These are phyloP conservation scores for Gryon sp. DNA, from an alignment of 1,140 invertebrate genomes.

Conservation along the genomic window DNA sequence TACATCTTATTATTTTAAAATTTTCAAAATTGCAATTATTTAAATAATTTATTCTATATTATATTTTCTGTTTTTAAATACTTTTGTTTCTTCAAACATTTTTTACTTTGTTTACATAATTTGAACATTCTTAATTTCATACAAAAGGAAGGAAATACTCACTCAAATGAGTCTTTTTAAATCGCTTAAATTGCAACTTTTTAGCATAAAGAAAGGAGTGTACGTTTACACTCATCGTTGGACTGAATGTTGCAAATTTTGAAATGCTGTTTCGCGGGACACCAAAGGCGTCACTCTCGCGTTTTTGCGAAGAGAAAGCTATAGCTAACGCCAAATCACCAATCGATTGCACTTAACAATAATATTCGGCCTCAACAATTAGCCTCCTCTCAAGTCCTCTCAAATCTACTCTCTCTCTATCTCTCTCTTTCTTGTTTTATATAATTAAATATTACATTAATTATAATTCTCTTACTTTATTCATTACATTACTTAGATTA, in stretches of 20 bases:
- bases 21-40: background rate
- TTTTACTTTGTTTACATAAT: too few relatives aligned
- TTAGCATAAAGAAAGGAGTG: slow-evolving; percentile 40
- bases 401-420: background rate
- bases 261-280: background rate
- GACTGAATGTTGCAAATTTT: slow-evolving; percentile 9
- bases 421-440: too few relatives aligned
- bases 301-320: slow-evolving; percentile 1
- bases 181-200: slow-evolving; percentile 60
- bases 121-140: too few relatives aligned
- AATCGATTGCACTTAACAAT: slow-evolving; percentile 3
- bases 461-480: too few relatives aligned
- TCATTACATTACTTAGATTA: too few relatives aligned
- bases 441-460: too few relatives aligned
- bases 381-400: too few relatives aligned
- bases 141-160: slow-evolving; percentile 37
- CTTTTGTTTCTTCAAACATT: background rate
- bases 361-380: too few relatives aligned
- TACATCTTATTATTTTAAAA: background rate
- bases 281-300: background rate
- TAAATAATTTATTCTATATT: too few relatives aligned
- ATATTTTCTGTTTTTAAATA: too few relatives aligned
- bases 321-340: slow-evolving; percentile 18
- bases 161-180: slow-evolving; percentile 69
- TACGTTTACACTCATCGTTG: slow-evolving; percentile 65